phyloP scores from a whole-genome alignment of 2,888 invertebrate species.

The Erebia ligea region DNA sequence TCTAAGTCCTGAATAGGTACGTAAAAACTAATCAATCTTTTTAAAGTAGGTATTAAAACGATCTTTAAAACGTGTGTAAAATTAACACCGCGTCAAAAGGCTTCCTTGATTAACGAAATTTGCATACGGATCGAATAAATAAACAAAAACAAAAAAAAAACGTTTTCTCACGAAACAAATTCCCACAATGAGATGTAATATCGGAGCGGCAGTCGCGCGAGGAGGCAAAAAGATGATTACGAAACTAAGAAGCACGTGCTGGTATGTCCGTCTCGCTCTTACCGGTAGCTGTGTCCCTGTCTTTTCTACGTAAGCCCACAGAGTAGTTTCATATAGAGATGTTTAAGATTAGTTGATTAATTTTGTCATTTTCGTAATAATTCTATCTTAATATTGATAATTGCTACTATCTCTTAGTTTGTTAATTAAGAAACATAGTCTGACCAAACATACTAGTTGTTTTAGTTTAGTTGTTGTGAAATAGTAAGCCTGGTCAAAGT shows the following conservation, averaged over 20 bases:
- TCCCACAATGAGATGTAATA: slow-evolving; percentile 72
- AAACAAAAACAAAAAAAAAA: slow-evolving; percentile 40
- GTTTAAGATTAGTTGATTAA: too few species aligned
- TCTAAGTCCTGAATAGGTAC: not conserved
- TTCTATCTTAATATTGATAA: too few species aligned
- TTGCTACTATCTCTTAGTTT: too few species aligned
- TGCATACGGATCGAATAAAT: slow-evolving; percentile 32
- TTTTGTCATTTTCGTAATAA: too few species aligned
- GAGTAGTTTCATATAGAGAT: slow-evolving; percentile 45
- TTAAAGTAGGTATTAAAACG: not conserved
- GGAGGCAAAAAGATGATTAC: slow-evolving; percentile 73
- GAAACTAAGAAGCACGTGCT: slow-evolving; percentile 69
- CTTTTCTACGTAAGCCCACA: slow-evolving; percentile 37
- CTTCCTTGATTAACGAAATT: slow-evolving; percentile 30
- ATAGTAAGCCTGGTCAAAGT: too few species aligned
- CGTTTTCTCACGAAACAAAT: slow-evolving; percentile 67
- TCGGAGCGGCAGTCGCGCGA: slow-evolving; percentile 69
- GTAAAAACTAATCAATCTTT: not conserved
- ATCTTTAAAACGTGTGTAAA: slow-evolving; percentile 1
- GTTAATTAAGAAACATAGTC: too few species aligned
- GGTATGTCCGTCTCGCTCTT: slow-evolving; percentile 55
- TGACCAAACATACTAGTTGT: too few species aligned
- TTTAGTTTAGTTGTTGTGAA: too few species aligned
- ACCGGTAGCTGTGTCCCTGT: slow-evolving; percentile 47
- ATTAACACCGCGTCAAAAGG: slow-evolving; percentile 8